A percentile compares a stretch with the other conserved stretches of the same genome.
Evolutionary conservation across 2,888 invertebrate species (phyloP).

Genomic region (Caenorhabditis imperialis): DNA sequence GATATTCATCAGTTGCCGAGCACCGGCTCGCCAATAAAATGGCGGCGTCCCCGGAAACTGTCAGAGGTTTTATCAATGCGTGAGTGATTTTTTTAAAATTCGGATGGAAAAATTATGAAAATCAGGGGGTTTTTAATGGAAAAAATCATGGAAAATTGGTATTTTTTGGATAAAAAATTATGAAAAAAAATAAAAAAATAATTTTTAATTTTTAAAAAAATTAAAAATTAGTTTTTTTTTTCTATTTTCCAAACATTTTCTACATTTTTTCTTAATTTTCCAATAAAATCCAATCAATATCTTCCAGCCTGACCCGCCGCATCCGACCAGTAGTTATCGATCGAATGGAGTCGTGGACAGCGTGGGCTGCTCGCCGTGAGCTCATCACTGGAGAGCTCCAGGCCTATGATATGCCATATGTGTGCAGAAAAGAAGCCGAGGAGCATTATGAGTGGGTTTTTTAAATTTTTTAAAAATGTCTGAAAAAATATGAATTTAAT

Average conservation of each 20-base stretch:
- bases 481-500: too few relatives aligned
- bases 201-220: too few relatives aligned
- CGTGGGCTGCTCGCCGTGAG: conserved; percentile 69
- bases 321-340: conserved; percentile 76
- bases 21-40: conserved; percentile 76
- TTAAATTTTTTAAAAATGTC: too few relatives aligned
- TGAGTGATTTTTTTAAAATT: too few relatives aligned
- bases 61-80: conserved; percentile 74
- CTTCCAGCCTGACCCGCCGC: conserved; percentile 67
- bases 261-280: too few relatives aligned
- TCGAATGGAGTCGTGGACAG: conserved; percentile 74
- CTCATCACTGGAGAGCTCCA: conserved; percentile 62
- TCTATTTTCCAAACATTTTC: too few relatives aligned
- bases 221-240: too few relatives aligned
- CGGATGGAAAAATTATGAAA: too few relatives aligned
- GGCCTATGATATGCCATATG: conserved; percentile 74
- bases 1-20: conserved; percentile 72
- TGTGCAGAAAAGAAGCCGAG: conserved; percentile 75
- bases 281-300: not conserved
- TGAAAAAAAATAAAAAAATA: too few relatives aligned
- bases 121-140: too few relatives aligned
- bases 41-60: conserved; percentile 76
- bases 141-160: too few relatives aligned
- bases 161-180: too few relatives aligned
- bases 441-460: conserved; percentile 71